Evolutionary conservation across 2,797 vertebrate species (phyloP), one percentile per base, ranked within the genome.

Genomic region (Ataeniobius toweri): DNA sequence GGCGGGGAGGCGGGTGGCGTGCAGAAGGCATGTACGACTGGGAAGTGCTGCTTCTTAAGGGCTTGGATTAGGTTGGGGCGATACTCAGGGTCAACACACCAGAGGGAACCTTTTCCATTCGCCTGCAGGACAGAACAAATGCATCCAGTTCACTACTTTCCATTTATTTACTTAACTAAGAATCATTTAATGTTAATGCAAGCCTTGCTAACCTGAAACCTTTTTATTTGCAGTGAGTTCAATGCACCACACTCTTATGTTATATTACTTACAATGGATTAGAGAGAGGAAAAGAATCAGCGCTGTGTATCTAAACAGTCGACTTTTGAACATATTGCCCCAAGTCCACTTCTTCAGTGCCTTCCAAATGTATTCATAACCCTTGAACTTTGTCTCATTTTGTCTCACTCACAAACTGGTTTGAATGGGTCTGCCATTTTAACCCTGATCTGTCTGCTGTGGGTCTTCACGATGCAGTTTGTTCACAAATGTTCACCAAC

Each of bases 1-100:
- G 97, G 96, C 78, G 97, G 97, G 76, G 97, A 99, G 0, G 97
- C 97, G 0, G 97, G 97, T 0, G 97, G 97, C 83, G 97, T 98
- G 89, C 96, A 98, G 94, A 98, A 97, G 75, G 96, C 95, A 94
- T 98, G 96, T 80, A 96, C 94, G 89, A 97, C 96, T 75, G 98
- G 96, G 94, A 97, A 98, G 88, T 98, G 98, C 90, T 99, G 98
- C 93, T 99, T 99, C 94, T 98, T 99, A 92, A 99, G 95, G 71
- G 98, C 98, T 95, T 99, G 98, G 90, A 99, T 96, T 86, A 99
- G 96, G 90, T 97, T 99, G 79, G 98, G 98, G 86, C 98, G 98
- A 71, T 99, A 99, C 91, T 99, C 98, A 0, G 98, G 98, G 93
- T 99, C 97, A 82, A 99, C 97, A 1, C 98, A 99, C 98, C 98